Percentiles rank a stretch among this genome's conserved stretches.
phyloP scores from a whole-genome alignment of 2,888 invertebrate genomes.

The Troglohyphantes excavatus region DNA sequence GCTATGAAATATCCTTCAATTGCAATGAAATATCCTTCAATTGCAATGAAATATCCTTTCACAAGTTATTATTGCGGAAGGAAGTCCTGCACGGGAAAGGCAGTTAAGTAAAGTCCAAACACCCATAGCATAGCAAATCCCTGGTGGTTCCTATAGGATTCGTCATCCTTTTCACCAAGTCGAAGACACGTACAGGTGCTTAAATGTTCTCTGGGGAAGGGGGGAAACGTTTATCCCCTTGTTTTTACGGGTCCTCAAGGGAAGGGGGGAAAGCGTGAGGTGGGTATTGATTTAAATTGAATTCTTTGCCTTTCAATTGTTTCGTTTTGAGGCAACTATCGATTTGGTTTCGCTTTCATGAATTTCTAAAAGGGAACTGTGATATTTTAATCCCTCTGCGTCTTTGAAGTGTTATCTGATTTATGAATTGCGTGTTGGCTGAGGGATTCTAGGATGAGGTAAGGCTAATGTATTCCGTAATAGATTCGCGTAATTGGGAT shows the following conservation, averaged over 20 bases:
- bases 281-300: constrained; percentile 5
- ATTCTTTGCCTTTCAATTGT: neutral
- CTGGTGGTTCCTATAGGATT: neutral
- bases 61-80: constrained; percentile 17
- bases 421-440: no score
- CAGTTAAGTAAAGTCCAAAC: neutral
- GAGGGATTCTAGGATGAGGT: no score
- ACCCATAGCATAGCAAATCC: neutral
- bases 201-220: constrained; percentile 23
- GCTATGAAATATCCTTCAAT: constrained; percentile 19
- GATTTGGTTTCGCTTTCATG: constrained; percentile 2
- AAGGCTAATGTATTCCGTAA: no score
- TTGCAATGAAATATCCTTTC: constrained; percentile 21
- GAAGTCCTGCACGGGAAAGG: neutral
- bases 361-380: neutral
- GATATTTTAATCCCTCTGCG: neutral
- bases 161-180: constrained; percentile 16
- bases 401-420: no score
- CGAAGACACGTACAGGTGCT: constrained; percentile 35
- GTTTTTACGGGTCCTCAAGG: constrained; percentile 9
- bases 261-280: neutral
- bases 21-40: constrained; percentile 12
- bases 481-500: no score
- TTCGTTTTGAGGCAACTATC: neutral
- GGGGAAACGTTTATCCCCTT: constrained; percentile 1